Evolutionary conservation across 2,797 vertebrate species (phyloP), one percentile per base, ranked within the genome.

Genomic region (Coccyzus lansbergi): DNA sequence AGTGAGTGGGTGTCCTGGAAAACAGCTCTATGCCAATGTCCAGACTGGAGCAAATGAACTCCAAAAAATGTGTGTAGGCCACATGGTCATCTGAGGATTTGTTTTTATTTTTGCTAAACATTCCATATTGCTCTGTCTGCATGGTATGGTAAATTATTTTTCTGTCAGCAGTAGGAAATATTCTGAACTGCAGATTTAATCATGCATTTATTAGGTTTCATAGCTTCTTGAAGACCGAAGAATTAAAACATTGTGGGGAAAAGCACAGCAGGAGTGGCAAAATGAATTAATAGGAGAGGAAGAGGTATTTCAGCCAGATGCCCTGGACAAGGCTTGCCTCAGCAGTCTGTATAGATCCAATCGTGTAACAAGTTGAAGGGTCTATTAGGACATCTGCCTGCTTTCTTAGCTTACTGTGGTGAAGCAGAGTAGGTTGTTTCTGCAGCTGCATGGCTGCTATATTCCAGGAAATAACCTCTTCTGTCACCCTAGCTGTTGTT

Each of bases 21-120:
- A 95, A 86, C 24, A 74, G 1, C 11, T 91, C 49, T 70, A 3
- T 68, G 77, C 65, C 46, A 49, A 18, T 60, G 60, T 46, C 51
- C 63, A 56, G 68, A 42, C 19, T 38, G 29, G 55, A 93, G 33
- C 51, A 77, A 93, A 40, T 92, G 68, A 88, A 95, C 95, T 96
- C 74, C 36, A 36, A 97, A 96, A 97, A 96, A 96, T 97, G 95
- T 94, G 95, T 85, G 96, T 96, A 94, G 96, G 96, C 95, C 77
- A 81, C 26, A 67, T 12, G 68, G 77, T 89, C 84, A 95, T 93
- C 65, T 92, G 72, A 89, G 85, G 48, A 33, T 89, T 88, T 90
- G 76, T 24, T 82, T 92, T 84, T 58, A 17, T 91, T 78, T 70
- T 91, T 74, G 20, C 63, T 62, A 55, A 20, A 77, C 36, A 8